phyloP scores from a whole-genome alignment of 2,113 vertebrate species.

The Mandrillus leucophaeus region DNA sequence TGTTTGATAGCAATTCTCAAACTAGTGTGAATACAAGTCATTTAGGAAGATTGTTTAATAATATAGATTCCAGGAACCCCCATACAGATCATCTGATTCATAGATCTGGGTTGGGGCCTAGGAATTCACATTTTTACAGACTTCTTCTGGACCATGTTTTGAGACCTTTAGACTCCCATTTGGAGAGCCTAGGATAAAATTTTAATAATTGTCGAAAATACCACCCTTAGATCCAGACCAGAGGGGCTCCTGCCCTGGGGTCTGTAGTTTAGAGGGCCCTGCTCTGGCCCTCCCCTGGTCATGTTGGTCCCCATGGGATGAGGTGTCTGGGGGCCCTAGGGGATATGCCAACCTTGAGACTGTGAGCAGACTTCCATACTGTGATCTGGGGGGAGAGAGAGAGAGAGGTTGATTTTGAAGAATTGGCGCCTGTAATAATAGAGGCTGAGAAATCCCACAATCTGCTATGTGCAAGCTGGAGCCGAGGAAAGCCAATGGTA shows the following conservation, averaged over 20 bases:
- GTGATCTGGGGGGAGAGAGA: not conserved
- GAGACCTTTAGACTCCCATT: not conserved
- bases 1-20: not conserved
- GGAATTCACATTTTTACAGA: not conserved
- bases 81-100: not conserved
- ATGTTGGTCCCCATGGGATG: not conserved
- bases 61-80: slow-evolving; percentile 22
- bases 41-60: slow-evolving; percentile 10
- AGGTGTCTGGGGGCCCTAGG: not conserved
- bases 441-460: not conserved
- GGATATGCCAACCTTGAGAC: not conserved
- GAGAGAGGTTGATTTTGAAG: not conserved
- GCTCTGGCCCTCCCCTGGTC: not conserved
- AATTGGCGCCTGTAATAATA: not conserved
- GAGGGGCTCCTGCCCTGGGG: not conserved
- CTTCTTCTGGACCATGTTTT: not conserved
- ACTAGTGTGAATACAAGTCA: not conserved
- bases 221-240: not conserved
- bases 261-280: not conserved
- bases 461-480: not conserved
- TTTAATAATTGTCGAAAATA: not conserved
- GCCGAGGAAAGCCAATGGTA: not conserved
- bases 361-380: not conserved
- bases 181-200: not conserved
- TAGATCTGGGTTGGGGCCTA: not conserved